Evolutionary conservation across 2,797 vertebrate genomes (phyloP).

Genomic region (Malurus leucopterus): DNA sequence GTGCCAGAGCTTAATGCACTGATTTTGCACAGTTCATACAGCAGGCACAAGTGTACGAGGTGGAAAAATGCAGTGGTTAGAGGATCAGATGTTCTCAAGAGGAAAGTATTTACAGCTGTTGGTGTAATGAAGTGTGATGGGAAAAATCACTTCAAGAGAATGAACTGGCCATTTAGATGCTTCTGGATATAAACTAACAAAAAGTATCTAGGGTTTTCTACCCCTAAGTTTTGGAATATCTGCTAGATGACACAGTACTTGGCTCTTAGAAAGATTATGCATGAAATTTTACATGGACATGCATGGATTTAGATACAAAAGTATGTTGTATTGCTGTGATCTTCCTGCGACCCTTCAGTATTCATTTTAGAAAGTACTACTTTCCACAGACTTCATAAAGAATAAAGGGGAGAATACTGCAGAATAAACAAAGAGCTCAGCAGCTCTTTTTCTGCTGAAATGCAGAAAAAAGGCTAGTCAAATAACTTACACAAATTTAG

Average conservation of each 20-base stretch:
- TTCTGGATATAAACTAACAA: not conserved
- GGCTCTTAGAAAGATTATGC: not conserved
- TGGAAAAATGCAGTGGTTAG: not conserved
- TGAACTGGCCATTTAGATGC: not conserved
- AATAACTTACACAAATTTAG: not conserved
- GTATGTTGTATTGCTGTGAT: not conserved
- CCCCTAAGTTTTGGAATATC: not conserved
- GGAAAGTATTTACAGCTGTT: conserved; percentile 41
- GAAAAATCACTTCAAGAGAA: not conserved
- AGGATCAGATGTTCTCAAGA: conserved; percentile 24
- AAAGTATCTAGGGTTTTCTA: not conserved
- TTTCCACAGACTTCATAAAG: not conserved
- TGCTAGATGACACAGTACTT: not conserved
- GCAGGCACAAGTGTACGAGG: conserved; percentile 10
- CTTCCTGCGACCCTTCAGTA: not conserved
- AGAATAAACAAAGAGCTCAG: not conserved
- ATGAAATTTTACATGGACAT: not conserved
- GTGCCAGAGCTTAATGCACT: conserved; percentile 24
- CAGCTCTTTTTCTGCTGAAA: not conserved
- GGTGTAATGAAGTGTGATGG: not conserved
- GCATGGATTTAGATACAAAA: not conserved
- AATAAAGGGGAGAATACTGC: not conserved
- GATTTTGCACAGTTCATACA: not conserved
- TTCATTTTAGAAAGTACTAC: not conserved
- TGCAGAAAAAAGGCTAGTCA: not conserved